Base-by-base conservation (phyloP, 2,888 invertebrate species). In the Exephanes ischioxanthus region DNA sequence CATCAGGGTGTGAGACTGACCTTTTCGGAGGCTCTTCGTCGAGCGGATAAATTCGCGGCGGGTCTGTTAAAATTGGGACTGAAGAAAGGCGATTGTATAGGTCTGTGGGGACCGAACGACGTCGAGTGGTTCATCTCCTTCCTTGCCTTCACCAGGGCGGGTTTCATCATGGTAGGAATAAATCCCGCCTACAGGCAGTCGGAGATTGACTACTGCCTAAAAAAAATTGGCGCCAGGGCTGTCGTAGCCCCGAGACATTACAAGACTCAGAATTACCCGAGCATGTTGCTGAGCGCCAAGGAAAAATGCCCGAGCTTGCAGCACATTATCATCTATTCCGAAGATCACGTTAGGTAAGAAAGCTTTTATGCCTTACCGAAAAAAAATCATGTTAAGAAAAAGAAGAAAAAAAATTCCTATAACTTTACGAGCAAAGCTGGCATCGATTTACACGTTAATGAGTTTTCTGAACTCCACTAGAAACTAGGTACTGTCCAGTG, bases 51-150 rank as follows among this genome's bases (percentile, higher is more conserved):
- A 77, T 91, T 98, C 3, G 97, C 97, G 0, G 96, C 96, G 0
- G 97, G 97, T 0, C 94, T 98, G 0, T 89, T 95, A n/a, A 95
- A 95, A 55, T 90, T 97, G 33, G 98, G 98, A 0, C 90, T 98
- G 22, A 92, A 95, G 78, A 95, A 94, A 41, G 97, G 97, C 0
- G 98, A 98, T 91, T 94, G 97, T 9, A 91, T 98, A 3, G 98
- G 97, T 0, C 94, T 98, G 30, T 98, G 97, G 97, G 96, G 97
- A 0, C 97, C 97, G 0, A 98, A 98, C 94, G 94, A 95, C 51
- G 92, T 95, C 66, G 96, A 97, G 91, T 98, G 98, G 98, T 95
- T 97, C 84, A 89, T 97, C 0, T 94, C 96, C 0, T 96, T 96
- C 92, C 94, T 97, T 91, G 98, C 97, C 0, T 96, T 96, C 0